Evolutionary conservation across 1,140 invertebrate species (phyloP), one percentile per base, ranked within the genome.

Genomic region (Lepidurus couesii): DNA sequence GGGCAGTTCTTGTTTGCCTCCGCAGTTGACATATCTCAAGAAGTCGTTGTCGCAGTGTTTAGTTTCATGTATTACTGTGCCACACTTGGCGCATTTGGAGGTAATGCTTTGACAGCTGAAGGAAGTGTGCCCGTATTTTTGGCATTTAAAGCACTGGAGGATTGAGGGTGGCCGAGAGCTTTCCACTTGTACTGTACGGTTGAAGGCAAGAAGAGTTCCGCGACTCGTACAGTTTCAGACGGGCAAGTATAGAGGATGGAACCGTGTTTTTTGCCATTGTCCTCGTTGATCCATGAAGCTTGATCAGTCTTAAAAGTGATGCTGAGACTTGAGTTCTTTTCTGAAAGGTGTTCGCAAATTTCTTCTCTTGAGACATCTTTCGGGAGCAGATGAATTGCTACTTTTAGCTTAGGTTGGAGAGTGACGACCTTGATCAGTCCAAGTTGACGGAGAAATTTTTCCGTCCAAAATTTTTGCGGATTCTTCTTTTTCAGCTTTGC

Each of bases 1-100:
- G 45, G 45, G 45, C 45, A 47, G 45, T 47, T 47, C 45, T 47
- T 47, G 45, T 47, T 47, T 47, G 45, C 45, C 45, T 47, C 45
- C 45, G 6, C 45, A 47, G 45, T 47, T 47, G 45, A 5, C 45
- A 47, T 5, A 47, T 47, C 7, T 47, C 45, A 47, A 10, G 45
- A 47, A 47, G 45, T 5, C 7, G 45, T 16, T 47, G 45, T 47
- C 45, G 45, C 45, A 47, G 45, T 47, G 1, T 47, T 47, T 47
- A 7, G 45, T 47, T 47, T 47, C 5, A 47, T 47, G 45, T 47
- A 47, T 47, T 47, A 47, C 4, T 47, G 45, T 47, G 45, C 45
- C 45, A 47, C 45, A 47, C 45, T 47, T 47, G 45, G 10, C 45
- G 45, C 45, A 47, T 47, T 47, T 47, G 45, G 45, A 47, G 45